Evolutionary conservation across 2,113 vertebrate species (phyloP).

Genomic region (Damaliscus lunatus): DNA sequence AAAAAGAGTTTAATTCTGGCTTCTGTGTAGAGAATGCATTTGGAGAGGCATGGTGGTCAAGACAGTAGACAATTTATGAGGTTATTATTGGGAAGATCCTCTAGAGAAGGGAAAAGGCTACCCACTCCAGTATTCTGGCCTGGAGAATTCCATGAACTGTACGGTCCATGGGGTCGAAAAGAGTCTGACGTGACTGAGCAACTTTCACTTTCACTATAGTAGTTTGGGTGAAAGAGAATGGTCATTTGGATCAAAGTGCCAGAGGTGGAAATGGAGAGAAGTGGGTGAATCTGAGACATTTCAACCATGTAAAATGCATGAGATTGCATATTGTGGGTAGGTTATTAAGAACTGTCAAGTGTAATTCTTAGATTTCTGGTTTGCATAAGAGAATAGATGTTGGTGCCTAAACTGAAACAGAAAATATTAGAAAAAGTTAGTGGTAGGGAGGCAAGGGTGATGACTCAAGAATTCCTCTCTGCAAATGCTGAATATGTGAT

Average conservation of each 20-base stretch:
- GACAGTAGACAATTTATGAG: background rate
- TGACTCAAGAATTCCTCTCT: background rate
- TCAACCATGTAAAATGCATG: background rate
- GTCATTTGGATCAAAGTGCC: background rate
- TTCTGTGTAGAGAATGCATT: background rate
- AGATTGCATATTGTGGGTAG: background rate
- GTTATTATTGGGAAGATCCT: background rate
- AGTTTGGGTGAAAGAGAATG: background rate
- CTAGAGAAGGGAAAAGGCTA: background rate
- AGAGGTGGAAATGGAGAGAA: background rate
- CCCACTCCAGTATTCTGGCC: background rate
- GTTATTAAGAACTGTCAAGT: background rate
- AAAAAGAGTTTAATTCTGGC: background rate
- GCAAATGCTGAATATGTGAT: background rate
- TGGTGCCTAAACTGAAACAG: background rate
- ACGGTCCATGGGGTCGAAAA: accelerated
- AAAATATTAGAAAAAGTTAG: background rate
- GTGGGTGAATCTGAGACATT: background rate
- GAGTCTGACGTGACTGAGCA: background rate
- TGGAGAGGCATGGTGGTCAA: background rate
- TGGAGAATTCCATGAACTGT: background rate
- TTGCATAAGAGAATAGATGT: background rate
- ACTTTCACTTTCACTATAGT: background rate
- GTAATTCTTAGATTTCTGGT: background rate
- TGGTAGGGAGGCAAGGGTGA: background rate